Evolutionary conservation across 2,797 vertebrate genomes (phyloP), one percentile per base, ranked within the genome.

Genomic region (Tympanoctomys barrerae): DNA sequence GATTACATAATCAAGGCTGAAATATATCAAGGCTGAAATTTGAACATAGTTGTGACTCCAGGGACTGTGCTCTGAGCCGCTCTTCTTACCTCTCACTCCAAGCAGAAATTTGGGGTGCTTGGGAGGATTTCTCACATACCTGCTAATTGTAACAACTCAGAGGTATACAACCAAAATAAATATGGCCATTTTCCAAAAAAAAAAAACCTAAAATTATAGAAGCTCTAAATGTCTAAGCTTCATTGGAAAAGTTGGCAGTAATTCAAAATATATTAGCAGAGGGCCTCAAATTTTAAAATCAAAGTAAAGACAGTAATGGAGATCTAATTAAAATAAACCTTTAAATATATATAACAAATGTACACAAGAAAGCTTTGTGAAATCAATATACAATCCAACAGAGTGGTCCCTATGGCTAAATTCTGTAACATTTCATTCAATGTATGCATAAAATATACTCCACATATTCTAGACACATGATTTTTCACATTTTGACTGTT

Each of bases 251-350:
- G 33, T 12, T 96, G 84, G 87, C 46, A 84, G 26, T 18, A 52
- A 93, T 42, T 91, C 64, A 91, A 94, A 94, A 93, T 59, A 87
- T n/a, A 77, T 31, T 39, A 96, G 42, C n/a, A 64, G 49, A 93
- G 22, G 77, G 77, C 61, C 77, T 62, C 71, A 93, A 86, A 86
- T 95, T 73, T 87, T 73, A 46, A 80, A 90, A 81, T 81, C 21
- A 8, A 4, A 87, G n/a, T 68, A 57, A 90, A 87, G 61, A 62
- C 39, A 90, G 73, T 75, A 57, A 87, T 26, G 22, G 42, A 2
- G 80, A 66, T 62, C 28, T 93, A 71, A 86, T 78, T 87, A 93
- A 96, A 52, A 33, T 70, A 81, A 89, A 89, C 21, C 89, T 59
- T 81, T 94, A 89, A 84, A 75, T 84, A 91, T 57, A 68, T 84